A percentile compares a stretch with the other conserved stretches of the same genome.
phyloP scores from a whole-genome alignment of 2,797 vertebrate genomes.

The Siniperca scherzeri region DNA sequence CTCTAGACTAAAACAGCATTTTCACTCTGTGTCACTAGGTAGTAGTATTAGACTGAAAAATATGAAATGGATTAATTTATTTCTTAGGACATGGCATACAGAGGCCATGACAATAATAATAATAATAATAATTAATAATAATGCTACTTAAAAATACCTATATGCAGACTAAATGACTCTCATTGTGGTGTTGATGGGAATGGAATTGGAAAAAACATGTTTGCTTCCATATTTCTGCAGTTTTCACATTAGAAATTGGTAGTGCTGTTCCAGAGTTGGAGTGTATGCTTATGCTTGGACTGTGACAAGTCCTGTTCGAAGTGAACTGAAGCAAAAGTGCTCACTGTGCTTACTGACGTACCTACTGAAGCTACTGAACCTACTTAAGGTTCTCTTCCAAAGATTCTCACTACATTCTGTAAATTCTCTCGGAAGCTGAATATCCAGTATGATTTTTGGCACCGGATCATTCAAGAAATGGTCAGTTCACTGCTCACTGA shows the following conservation, averaged over 20 bases:
- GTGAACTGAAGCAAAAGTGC: background rate
- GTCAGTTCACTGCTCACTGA: constrained; percentile 11
- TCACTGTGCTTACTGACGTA: background rate
- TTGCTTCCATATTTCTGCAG: background rate
- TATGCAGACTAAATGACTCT: too few species aligned
- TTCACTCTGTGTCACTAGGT: too few species aligned
- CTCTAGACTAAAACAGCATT: too few species aligned
- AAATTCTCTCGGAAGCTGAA: background rate
- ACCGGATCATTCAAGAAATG: constrained; percentile 22
- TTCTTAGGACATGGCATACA: too few species aligned
- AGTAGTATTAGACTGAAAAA: too few species aligned
- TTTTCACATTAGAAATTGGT: background rate
- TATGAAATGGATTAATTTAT: too few species aligned
- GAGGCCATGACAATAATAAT: too few species aligned
- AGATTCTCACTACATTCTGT: background rate
- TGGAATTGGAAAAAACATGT: too few species aligned
- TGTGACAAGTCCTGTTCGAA: background rate
- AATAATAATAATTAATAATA: too few species aligned
- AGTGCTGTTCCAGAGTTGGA: background rate
- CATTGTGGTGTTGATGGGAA: too few species aligned
- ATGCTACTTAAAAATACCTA: too few species aligned
- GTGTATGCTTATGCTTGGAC: too few species aligned
- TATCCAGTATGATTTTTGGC: background rate
- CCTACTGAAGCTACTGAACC: background rate
- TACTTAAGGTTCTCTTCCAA: background rate